Conservation (phyloP, 2,797 vertebrate species). For the Enteromius treurensis region DNA sequence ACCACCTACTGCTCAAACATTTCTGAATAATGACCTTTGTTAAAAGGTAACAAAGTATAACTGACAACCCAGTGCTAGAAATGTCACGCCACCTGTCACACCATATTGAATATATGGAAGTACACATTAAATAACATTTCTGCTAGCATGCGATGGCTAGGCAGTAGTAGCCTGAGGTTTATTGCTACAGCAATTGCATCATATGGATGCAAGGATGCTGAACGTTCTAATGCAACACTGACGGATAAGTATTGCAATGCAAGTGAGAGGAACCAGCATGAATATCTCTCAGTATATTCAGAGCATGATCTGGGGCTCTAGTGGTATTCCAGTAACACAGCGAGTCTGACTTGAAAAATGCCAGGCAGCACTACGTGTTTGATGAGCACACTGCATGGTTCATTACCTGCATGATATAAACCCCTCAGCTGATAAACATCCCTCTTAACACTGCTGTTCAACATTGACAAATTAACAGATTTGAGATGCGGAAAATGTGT, state of each 20-base stretch:
- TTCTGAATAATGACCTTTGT: conserved; percentile 8
- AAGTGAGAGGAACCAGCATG: conserved; percentile 3
- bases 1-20: neutral
- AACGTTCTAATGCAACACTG: conserved; percentile 28
- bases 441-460: conserved; percentile 55
- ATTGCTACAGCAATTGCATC: conserved; percentile 34
- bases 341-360: conserved; percentile 56
- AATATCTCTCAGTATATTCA: conserved; percentile 46
- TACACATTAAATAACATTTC: neutral
- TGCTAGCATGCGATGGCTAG: conserved; percentile 1
- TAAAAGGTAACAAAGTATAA: neutral
- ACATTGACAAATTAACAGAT: conserved; percentile 46
- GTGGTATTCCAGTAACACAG: conserved; percentile 46
- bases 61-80: neutral
- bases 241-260: conserved; percentile 23
- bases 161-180: conserved; percentile 8
- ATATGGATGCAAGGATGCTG: conserved; percentile 17
- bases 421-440: conserved; percentile 59
- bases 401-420: conserved; percentile 66
- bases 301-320: conserved; percentile 45
- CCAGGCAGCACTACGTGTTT: conserved; percentile 51
- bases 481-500: conserved; percentile 51
- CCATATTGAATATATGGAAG: conserved; percentile 11
- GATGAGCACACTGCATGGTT: conserved; percentile 65
- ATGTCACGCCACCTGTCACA: neutral